Evolutionary conservation across 2,113 vertebrate genomes (phyloP).

Genomic region (Notarius lentiginosus): DNA sequence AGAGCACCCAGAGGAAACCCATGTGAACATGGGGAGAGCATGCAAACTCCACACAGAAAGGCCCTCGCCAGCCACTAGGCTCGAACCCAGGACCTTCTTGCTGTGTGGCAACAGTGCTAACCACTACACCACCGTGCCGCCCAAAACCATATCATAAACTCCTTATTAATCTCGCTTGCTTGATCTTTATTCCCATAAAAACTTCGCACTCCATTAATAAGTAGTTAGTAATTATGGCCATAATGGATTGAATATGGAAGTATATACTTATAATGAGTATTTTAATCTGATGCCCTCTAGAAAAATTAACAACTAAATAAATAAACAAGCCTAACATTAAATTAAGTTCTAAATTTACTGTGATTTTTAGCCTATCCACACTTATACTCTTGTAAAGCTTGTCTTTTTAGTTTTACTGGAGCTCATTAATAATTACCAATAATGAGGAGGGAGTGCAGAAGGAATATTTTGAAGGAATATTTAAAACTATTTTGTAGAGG

Average conservation of each 20-base stretch:
- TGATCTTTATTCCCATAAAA: too few relatives aligned
- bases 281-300: not conserved
- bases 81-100: too few relatives aligned
- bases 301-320: not conserved
- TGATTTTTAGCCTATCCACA: not conserved
- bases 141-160: too few relatives aligned
- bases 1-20: too few relatives aligned
- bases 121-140: too few relatives aligned
- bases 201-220: too few relatives aligned
- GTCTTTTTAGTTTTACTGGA: not conserved
- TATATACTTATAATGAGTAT: not conserved
- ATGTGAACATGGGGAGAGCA: too few relatives aligned
- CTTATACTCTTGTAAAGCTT: not conserved
- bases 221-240: not conserved
- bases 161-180: too few relatives aligned
- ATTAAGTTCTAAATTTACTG: not conserved
- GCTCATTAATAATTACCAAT: not conserved
- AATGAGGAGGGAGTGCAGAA: not conserved
- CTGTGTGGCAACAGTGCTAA: too few relatives aligned
- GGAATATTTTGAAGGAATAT: not conserved
- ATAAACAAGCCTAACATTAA: not conserved
- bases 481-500: not conserved
- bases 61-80: too few relatives aligned
- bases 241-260: not conserved
- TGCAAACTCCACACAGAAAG: too few relatives aligned